phyloP scores from a whole-genome alignment of 2,113 vertebrate species.

The Mohoua ochrocephala region DNA sequence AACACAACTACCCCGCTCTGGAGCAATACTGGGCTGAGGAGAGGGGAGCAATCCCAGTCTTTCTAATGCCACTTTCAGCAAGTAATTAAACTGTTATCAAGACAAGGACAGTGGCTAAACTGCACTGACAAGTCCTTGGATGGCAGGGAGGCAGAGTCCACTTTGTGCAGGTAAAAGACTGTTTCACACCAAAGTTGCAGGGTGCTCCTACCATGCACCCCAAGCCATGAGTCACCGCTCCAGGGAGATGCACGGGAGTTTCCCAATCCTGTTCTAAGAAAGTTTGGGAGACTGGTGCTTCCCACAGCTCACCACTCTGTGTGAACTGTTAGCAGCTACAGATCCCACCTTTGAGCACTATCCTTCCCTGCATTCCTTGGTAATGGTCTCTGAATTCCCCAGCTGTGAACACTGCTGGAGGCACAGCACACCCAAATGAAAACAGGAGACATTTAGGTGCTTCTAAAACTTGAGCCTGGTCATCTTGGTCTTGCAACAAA shows the following conservation, averaged over 20 bases:
- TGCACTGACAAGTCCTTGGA: no score
- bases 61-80: not conserved
- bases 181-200: fast-evolving
- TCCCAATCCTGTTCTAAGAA: not conserved
- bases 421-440: not conserved
- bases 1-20: fast-evolving
- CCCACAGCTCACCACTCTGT: not conserved
- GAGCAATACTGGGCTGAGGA: no score
- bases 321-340: not conserved
- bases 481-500: not conserved
- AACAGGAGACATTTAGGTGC: not conserved
- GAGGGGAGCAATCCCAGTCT: fast-evolving
- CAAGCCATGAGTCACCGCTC: not conserved
- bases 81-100: fast-evolving
- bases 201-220: fast-evolving
- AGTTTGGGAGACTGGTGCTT: not conserved
- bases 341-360: not conserved
- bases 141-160: not conserved
- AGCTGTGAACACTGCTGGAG: not conserved
- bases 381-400: no score
- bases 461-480: not conserved
- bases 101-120: not conserved
- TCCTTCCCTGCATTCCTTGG: not conserved
- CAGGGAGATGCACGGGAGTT: fast-evolving
- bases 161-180: not conserved